These are phyloP conservation scores for Neosilurus hyrtlii DNA, from an alignment of 2,797 vertebrate genomes.

Conservation along the genomic window DNA sequence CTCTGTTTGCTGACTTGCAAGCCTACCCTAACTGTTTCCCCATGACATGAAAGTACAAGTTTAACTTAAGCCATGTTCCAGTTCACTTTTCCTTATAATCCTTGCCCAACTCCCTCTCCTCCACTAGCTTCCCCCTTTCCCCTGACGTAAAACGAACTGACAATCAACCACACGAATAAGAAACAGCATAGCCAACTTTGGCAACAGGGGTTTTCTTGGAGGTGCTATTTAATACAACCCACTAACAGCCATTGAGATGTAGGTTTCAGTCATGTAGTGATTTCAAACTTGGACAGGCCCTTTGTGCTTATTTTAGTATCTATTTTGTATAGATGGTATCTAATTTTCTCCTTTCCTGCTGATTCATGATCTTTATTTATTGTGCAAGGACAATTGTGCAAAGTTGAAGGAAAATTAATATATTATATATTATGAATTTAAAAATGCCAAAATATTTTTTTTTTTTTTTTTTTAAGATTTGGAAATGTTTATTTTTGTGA, in stretches of 20 bases:
- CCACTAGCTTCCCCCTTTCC: not conserved
- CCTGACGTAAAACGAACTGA: conserved; percentile 22
- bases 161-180: conserved; percentile 43
- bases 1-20: conserved; percentile 37
- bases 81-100: not conserved
- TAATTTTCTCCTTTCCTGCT: conserved; percentile 53
- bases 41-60: conserved; percentile 26
- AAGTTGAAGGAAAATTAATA: conserved; percentile 59
- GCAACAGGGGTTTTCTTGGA: conserved; percentile 44
- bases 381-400: conserved; percentile 53
- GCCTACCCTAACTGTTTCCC: conserved; percentile 44
- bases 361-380: conserved; percentile 61
- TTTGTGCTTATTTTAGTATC: conserved; percentile 54
- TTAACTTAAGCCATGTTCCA: conserved; percentile 36
- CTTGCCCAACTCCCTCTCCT: not conserved
- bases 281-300: conserved; percentile 38
- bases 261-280: conserved; percentile 42
- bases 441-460: conserved; percentile 59
- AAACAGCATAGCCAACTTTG: not conserved
- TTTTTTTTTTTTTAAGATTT: conserved; percentile 48
- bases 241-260: conserved; percentile 39
- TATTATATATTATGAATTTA: conserved; percentile 50
- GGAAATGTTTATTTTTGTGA: conserved; percentile 62
- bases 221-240: conserved; percentile 59
- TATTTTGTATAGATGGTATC: conserved; percentile 55